Evolutionary conservation across 2,797 vertebrate genomes (phyloP).

Genomic region (Ara ararauna): DNA sequence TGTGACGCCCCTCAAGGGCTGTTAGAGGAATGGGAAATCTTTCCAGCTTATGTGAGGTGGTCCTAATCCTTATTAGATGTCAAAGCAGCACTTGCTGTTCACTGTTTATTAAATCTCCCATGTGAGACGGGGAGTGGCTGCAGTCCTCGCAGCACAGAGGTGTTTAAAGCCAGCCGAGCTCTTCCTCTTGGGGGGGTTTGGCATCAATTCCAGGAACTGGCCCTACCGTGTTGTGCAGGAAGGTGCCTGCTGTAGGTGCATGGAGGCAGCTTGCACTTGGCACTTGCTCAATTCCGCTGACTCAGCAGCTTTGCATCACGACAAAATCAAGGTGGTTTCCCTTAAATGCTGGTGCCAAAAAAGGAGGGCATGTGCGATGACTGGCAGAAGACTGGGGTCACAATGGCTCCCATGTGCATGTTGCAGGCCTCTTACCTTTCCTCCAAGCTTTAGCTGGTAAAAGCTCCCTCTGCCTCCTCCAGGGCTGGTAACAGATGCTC

Average conservation of each 20-base stretch:
- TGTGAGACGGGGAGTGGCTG: not conserved
- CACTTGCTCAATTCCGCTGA: not conserved
- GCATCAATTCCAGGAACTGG: not conserved
- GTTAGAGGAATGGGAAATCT: not conserved
- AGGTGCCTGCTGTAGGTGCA: not conserved
- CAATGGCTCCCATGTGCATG: fast-evolving
- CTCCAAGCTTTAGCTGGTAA: not conserved
- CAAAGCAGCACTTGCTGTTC: not conserved
- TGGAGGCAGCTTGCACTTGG: not conserved
- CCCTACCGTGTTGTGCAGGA: fast-evolving
- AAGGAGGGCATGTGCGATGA: not conserved
- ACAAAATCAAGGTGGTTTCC: not conserved
- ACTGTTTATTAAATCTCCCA: not conserved
- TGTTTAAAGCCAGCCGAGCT: not conserved
- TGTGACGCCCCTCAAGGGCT: not conserved
- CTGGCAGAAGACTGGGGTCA: not conserved
- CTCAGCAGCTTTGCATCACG: not conserved
- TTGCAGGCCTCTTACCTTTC: not conserved
- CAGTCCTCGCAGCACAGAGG: not conserved
- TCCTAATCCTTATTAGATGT: not conserved
- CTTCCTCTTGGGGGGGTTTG: fast-evolving
- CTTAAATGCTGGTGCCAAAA: not conserved
- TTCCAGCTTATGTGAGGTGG: fast-evolving
- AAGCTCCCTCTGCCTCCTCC: not conserved
- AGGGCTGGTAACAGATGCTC: not conserved